Conservation (phyloP, 2,797 vertebrate genomes). For the Pseudochirops cupreus region DNA sequence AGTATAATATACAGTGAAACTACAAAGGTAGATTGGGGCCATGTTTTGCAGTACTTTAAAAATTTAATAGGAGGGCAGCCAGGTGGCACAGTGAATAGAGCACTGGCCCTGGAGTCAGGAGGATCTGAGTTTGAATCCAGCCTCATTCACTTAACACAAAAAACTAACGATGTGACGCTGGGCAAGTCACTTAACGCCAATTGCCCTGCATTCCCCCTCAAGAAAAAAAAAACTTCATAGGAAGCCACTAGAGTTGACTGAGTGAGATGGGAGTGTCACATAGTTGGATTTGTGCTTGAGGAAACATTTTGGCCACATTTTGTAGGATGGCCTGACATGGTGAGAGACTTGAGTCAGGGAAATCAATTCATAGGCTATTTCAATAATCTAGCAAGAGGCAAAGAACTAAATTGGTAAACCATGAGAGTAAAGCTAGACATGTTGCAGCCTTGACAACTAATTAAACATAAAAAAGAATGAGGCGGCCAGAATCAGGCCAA, state of each 20-base stretch:
- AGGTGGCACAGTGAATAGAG: too few relatives aligned
- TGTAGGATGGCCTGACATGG: not conserved
- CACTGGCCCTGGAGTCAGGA: too few relatives aligned
- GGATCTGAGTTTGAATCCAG: too few relatives aligned
- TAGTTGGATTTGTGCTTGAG: not conserved
- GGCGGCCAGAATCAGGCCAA: not conserved
- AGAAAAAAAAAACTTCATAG: too few relatives aligned
- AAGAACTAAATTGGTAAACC: not conserved
- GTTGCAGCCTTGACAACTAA: not conserved
- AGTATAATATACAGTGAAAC: not conserved
- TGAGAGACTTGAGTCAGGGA: not conserved
- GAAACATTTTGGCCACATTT: not conserved
- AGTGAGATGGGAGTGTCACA: not conserved
- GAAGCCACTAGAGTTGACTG: not conserved
- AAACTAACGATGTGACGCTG: too few relatives aligned
- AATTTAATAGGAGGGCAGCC: not conserved
- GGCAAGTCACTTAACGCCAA: too few relatives aligned
- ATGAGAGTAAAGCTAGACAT: not conserved
- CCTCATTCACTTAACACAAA: too few relatives aligned
- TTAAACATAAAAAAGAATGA: not conserved
- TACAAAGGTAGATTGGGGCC: not conserved
- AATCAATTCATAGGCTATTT: not conserved
- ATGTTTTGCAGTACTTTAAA: not conserved
- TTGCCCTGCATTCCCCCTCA: too few relatives aligned
- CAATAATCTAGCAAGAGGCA: not conserved